A percentile compares a stretch with the other conserved stretches of the same genome.
phyloP scores from a whole-genome alignment of 2,888 invertebrate species.

The Himalopsyche tibetana region DNA sequence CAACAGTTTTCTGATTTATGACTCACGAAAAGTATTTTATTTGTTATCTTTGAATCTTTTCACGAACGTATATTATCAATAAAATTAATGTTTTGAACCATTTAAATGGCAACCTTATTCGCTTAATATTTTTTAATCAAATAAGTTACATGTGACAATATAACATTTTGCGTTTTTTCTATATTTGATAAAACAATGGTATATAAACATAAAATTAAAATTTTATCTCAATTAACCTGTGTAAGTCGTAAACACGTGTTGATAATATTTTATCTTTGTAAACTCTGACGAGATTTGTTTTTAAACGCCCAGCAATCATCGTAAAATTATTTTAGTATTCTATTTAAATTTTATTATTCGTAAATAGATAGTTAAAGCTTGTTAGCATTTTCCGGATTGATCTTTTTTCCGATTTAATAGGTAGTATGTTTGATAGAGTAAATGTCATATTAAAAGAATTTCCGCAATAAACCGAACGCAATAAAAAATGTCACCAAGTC shows the following conservation, averaged over 20 bases:
- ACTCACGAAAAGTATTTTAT: neutral
- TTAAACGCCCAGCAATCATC: constrained; percentile 24
- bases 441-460: constrained; percentile 38
- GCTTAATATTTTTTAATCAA: neutral
- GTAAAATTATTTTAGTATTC: constrained; percentile 42
- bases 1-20: constrained; percentile 16
- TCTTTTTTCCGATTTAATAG: constrained; percentile 35
- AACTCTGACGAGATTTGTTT: constrained; percentile 15
- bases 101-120: neutral
- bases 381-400: constrained; percentile 21
- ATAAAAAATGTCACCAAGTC: constrained; percentile 15
- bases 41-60: neutral
- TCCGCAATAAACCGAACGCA: neutral
- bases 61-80: neutral
- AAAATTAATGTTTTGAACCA: neutral
- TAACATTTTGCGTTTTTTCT: neutral
- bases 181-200: neutral
- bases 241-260: neutral
- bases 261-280: neutral
- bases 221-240: constrained; percentile 12
- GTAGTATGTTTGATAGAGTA: constrained; percentile 15
- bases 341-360: constrained; percentile 24
- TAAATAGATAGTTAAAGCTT: constrained; percentile 28
- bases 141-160: neutral
- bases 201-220: neutral